Percentiles rank a stretch among this genome's conserved stretches.
These are phyloP conservation scores for Malacosoma neustria DNA, from an alignment of 2,888 invertebrate species.

Conservation along the genomic window DNA sequence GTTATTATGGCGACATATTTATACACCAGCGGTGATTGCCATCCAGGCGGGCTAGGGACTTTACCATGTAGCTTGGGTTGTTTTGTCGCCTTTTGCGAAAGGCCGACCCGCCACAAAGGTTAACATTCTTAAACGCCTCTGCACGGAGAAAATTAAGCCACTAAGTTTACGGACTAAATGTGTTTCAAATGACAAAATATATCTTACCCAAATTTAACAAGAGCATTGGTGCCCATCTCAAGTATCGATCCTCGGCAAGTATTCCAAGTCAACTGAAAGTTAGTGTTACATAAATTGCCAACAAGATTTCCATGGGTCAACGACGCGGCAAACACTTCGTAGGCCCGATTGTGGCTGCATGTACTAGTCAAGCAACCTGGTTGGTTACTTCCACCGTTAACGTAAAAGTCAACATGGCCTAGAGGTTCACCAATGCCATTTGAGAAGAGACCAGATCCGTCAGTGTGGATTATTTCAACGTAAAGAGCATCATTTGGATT, in stretches of 20 bases:
- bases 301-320: slow-evolving; percentile 19
- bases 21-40: too few species aligned
- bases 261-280: slow-evolving; percentile 25
- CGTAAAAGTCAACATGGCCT: slow-evolving; percentile 91
- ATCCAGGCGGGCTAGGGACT: too few species aligned
- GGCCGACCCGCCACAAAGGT: too few species aligned
- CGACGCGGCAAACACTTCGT: slow-evolving; percentile 36
- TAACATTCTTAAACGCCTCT: too few species aligned
- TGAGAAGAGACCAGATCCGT: slow-evolving; percentile 24
- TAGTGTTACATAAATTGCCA: slow-evolving; percentile 27
- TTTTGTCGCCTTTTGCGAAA: too few species aligned
- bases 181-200: slow-evolving; percentile 1
- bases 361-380: slow-evolving; percentile 39
- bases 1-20: too few species aligned
- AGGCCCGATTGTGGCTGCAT: slow-evolving; percentile 42
- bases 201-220: slow-evolving; percentile 32
- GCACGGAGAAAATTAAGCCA: neutral
- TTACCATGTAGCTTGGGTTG: too few species aligned
- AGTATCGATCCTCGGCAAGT: slow-evolving; percentile 26
- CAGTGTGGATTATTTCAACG: slow-evolving; percentile 53
- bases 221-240: slow-evolving; percentile 27
- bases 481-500: slow-evolving; percentile 30
- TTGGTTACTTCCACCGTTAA: slow-evolving; percentile 86
- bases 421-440: slow-evolving; percentile 82
- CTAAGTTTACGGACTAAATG: too few species aligned